These are phyloP conservation scores for Pteropus alecto DNA, from an alignment of 2,113 vertebrate genomes.

Conservation along the genomic window DNA sequence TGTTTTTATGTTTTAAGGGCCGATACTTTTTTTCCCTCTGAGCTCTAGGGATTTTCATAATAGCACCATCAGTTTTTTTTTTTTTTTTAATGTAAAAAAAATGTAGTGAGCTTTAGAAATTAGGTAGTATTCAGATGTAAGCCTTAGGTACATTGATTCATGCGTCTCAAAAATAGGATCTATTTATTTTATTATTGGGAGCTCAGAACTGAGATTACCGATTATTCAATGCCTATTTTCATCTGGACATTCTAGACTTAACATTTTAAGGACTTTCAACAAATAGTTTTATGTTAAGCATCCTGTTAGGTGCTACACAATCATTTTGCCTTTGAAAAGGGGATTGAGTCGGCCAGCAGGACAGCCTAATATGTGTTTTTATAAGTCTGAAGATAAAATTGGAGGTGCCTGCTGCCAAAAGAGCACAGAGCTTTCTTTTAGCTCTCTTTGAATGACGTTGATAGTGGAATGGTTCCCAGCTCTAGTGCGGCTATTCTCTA, in stretches of 20 bases:
- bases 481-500: slow-evolving; percentile 45
- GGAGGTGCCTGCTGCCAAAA: neutral
- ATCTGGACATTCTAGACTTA: neutral
- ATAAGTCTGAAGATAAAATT: neutral
- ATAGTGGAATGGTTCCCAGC: neutral
- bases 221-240: neutral
- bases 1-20: neutral
- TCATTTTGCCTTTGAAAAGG: neutral
- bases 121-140: neutral
- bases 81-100: neutral
- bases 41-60: neutral
- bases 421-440: slow-evolving; percentile 9
- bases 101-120: neutral
- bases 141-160: neutral
- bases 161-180: neutral
- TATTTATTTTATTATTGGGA: neutral
- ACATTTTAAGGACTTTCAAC: neutral
- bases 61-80: neutral
- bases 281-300: neutral
- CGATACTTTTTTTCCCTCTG: neutral
- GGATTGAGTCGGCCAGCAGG: neutral
- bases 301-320: neutral
- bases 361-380: neutral
- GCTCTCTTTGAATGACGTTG: slow-evolving; percentile 22
- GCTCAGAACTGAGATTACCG: neutral